Conservation (phyloP, 2,797 vertebrate genomes). For the Microhierax caerulescens region DNA sequence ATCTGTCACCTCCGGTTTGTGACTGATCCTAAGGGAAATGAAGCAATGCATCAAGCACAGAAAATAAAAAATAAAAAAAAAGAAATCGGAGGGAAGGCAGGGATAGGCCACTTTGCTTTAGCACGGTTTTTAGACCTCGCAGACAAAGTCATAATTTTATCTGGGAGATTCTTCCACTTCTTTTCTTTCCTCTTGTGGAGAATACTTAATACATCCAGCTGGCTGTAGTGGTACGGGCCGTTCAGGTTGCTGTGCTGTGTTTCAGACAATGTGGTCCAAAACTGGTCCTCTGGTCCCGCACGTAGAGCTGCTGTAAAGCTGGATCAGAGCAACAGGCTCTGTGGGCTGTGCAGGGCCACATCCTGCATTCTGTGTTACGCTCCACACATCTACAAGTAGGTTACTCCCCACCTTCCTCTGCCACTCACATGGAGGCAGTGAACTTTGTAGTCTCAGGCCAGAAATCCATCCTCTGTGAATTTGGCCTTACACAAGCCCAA, state of each 20-base stretch:
- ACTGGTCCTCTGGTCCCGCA: background rate
- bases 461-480: background rate
- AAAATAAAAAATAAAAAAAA: background rate
- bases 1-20: background rate
- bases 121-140: background rate
- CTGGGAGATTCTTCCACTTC: background rate
- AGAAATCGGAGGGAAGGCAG: background rate
- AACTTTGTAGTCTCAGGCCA: background rate
- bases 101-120: background rate
- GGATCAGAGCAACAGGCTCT: background rate
- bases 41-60: background rate
- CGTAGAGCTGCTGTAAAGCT: background rate
- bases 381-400: background rate
- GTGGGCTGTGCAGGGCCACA: background rate
- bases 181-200: background rate
- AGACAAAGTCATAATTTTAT: background rate
- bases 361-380: background rate
- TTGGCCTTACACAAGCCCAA: background rate
- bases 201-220: background rate
- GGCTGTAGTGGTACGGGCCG: background rate
- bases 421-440: accelerated
- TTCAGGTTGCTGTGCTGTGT: background rate
- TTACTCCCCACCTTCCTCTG: background rate
- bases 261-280: background rate
- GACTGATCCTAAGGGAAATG: background rate